Base-by-base conservation (phyloP, 2,113 vertebrate genomes). In the Ceratotherium simum region DNA sequence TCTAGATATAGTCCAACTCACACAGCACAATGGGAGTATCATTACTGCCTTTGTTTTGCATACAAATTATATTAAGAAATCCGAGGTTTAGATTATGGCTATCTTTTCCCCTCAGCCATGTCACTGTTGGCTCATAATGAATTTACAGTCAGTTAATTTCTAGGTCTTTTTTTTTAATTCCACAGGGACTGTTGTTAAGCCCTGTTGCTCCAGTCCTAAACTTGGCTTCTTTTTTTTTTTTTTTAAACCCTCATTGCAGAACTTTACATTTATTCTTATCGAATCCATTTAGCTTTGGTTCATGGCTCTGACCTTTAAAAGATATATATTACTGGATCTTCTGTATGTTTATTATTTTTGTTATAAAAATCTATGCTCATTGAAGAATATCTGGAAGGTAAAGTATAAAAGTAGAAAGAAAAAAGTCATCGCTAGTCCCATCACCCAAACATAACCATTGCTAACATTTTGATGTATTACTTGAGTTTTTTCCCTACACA, bases 11-110 rank as follows among this genome's bases (percentile, higher is more conserved):
- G 76, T 85, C 18, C 85, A 95, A 89, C 85, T 85, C 54, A 67
- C 80, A 80, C 36, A 83, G 82, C 67, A 75, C 90, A 91, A 60
- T 46, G 92, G 90, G 95, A 90, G 86, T 95, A 97, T 95, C 92
- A 94, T 92, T 83, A 64, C 72, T 78, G 42, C 92, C 42, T 94
- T 93, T 93, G 90, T 95, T 97, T 96, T 97, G 94, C 90, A 90
- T 95, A 75, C 48, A 96, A 95, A 96, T 97, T 98, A 85, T 89
- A 79, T 96, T 82, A 91, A 96, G 79, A 90, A 96, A 93, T 78
- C 39, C 0, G 1, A 93, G 90, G 94, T 93, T 93, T 94, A 87
- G 90, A 93, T 91, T 92, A 83, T 92, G 94, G 82, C 86, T 95
- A 31, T 96, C 94, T 97, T 97, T 97, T 29, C 14, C 56, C 75